Percentiles rank a stretch among this genome's conserved stretches.
Conservation (phyloP, 2,888 invertebrate genomes). For the Lycaena phlaeas region DNA sequence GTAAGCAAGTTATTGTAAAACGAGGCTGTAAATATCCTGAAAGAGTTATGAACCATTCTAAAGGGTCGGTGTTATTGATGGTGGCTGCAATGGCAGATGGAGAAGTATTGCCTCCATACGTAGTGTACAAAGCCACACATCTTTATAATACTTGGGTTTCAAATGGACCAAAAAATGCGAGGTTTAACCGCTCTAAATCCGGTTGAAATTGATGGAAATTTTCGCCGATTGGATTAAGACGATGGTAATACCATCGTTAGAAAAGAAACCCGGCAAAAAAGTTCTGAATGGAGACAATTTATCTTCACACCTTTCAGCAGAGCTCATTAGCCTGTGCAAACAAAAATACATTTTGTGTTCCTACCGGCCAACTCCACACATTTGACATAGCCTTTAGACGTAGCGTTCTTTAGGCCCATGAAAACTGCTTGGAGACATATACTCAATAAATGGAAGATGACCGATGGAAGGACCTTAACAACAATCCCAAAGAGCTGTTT, state of each 20-base stretch:
- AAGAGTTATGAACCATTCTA: conserved; percentile 22
- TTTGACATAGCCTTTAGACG: background rate
- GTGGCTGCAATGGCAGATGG: conserved; percentile 29
- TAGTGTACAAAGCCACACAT: conserved; percentile 40
- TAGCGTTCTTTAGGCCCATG: background rate
- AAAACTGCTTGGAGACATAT: background rate
- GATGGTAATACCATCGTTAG: background rate
- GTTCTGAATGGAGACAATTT: background rate
- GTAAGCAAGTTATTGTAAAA: conserved; percentile 21
- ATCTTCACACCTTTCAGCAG: background rate
- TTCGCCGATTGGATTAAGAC: conserved; percentile 6
- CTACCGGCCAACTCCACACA: background rate
- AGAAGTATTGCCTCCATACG: conserved; percentile 28
- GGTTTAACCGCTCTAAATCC: conserved; percentile 26
- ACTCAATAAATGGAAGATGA: background rate
- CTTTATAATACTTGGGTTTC: conserved; percentile 34
- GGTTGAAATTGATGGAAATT: conserved; percentile 31
- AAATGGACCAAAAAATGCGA: conserved; percentile 30
- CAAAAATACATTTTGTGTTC: background rate
- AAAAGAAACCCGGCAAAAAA: background rate
- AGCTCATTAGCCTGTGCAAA: background rate
- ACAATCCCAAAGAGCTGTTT: too few species aligned
- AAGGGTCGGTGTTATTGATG: conserved; percentile 33
- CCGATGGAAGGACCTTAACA: too few species aligned
- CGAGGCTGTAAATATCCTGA: conserved; percentile 31